Base-by-base conservation (phyloP, 2,797 vertebrate genomes). In the Rhadinocentrus ornatus region DNA sequence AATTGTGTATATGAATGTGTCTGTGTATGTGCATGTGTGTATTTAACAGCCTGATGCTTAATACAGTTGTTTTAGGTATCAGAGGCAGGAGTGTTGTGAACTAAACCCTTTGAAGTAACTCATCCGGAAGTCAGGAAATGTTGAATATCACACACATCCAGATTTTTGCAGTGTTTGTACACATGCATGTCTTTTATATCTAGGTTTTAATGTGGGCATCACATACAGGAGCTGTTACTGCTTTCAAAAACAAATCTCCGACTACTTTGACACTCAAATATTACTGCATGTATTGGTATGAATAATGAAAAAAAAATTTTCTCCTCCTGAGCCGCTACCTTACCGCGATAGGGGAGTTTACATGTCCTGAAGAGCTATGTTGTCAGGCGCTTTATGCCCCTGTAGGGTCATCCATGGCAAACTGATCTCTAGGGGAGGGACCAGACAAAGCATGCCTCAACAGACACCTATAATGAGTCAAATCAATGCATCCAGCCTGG, bases 31-130 rank as follows among this genome's bases (percentile, higher is more conserved):
- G 67, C 58, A 29, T 12, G 15, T 46, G 20, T 29, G 52, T 62
- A 52, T 34, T 73, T 73, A 68, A 82, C 58, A 83, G 52, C 66
- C 44, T 56, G 66, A 60, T 52, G 44, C 84, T 79, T 71, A 24
- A 32, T 74, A 54, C 88, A 77, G 69, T 75, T 90, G 73, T 88
- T 89, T 80, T 78, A 87, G 83, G 82, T 89, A 86, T 82, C 70
- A 84, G 78, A 90, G 80, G 69, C 54, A 13, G 81, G 62, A 80
- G 66, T 48, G 60, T 74, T 80, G 66, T 71, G 60, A 83, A 66
- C 44, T 31, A 71, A 87, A 83, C 26, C 65, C 79, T 90, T 88
- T 89, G 81, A 90, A 88, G 84, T 83, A 71, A 74, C 75, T 82
- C 72, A 80, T 87, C 62, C 79, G 1, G 58, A 86, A 88, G 85